These are phyloP conservation scores for Scomber scombrus DNA, from an alignment of 2,113 vertebrate genomes.

Conservation along the genomic window DNA sequence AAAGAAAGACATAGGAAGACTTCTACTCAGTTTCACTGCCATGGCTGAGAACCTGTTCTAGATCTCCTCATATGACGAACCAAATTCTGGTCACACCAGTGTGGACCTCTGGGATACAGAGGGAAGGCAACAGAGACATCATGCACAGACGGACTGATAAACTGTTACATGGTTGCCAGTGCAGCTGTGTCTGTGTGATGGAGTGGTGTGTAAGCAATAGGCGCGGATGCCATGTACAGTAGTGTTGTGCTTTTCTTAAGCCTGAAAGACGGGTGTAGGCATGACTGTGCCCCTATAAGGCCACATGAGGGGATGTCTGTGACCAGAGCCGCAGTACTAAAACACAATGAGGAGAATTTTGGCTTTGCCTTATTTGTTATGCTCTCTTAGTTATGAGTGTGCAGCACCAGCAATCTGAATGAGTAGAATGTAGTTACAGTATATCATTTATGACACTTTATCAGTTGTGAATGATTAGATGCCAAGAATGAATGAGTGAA, in stretches of 20 bases:
- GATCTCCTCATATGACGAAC: slow-evolving; percentile 63
- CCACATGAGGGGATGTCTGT: slow-evolving; percentile 32
- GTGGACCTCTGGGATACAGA: slow-evolving; percentile 38
- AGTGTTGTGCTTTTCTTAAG: slow-evolving; percentile 56
- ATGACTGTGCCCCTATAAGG: slow-evolving; percentile 6
- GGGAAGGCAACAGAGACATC: slow-evolving; percentile 36
- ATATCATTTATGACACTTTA: slow-evolving; percentile 73
- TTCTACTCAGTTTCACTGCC: slow-evolving; percentile 77
- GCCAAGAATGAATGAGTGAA: slow-evolving; percentile 42
- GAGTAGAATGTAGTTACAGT: slow-evolving; percentile 81
- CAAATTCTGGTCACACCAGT: slow-evolving; percentile 66
- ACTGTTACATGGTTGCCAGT: slow-evolving; percentile 33
- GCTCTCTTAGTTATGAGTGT: slow-evolving; percentile 76
- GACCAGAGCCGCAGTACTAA: slow-evolving; percentile 57
- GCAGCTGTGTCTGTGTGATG: slow-evolving; percentile 37
- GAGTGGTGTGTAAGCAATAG: slow-evolving; percentile 72
- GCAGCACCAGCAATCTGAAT: slow-evolving; percentile 84
- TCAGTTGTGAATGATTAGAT: slow-evolving; percentile 52
- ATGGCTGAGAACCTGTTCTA: slow-evolving; percentile 77
- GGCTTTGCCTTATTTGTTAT: slow-evolving; percentile 85
- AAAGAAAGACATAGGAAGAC: slow-evolving; percentile 10
- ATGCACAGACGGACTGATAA: slow-evolving; percentile 52
- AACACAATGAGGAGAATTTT: slow-evolving; percentile 68
- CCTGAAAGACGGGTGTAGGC: slow-evolving; percentile 22
- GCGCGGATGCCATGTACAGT: slow-evolving; percentile 38